A percentile compares a stretch with the other conserved stretches of the same genome.
Evolutionary conservation across 1,140 invertebrate genomes (phyloP).

Genomic region (Zelostemma sp.): DNA sequence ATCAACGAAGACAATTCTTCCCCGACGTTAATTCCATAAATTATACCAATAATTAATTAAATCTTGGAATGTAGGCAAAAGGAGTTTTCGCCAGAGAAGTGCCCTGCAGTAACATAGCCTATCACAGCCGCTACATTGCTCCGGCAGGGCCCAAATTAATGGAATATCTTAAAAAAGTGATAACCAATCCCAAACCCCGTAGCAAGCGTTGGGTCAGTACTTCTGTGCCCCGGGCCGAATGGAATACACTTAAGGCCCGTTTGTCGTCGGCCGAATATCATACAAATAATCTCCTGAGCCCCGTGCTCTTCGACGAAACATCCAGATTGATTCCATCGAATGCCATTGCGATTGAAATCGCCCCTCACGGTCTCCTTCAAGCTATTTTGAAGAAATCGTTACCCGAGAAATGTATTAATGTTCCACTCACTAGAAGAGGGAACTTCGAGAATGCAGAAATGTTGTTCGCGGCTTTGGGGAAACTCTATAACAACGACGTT

Average conservation of each 20-base stretch:
- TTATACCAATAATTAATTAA: too few species aligned
- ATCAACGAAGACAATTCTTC: too few species aligned
- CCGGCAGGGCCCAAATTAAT: slow-evolving; percentile 74
- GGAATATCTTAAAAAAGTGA: slow-evolving; percentile 76
- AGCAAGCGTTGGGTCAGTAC: slow-evolving; percentile 85
- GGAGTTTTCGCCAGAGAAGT: too few species aligned
- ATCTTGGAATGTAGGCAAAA: too few species aligned
- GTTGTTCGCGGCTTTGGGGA: slow-evolving; percentile 79
- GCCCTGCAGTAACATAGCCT: too few species aligned
- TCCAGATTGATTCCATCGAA: slow-evolving; percentile 80
- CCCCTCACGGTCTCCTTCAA: too few species aligned
- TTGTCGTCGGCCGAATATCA: slow-evolving; percentile 82
- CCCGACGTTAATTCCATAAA: too few species aligned
- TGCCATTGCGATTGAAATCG: slow-evolving; percentile 79
- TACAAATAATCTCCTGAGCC: too few species aligned
- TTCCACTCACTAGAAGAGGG: slow-evolving; percentile 82
- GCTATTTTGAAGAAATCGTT: too few species aligned
- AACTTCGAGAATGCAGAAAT: slow-evolving; percentile 77
- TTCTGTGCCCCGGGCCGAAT: slow-evolving; percentile 80
- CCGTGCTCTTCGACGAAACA: too few species aligned
- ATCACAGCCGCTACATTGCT: slow-evolving; percentile 69
- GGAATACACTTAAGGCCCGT: slow-evolving; percentile 76
- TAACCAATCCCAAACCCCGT: slow-evolving; percentile 74
- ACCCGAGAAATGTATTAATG: slow-evolving; percentile 69
- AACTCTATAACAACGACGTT: slow-evolving; percentile 74